phyloP scores from a whole-genome alignment of 2,888 invertebrate species.

The Dynastes tityus region DNA sequence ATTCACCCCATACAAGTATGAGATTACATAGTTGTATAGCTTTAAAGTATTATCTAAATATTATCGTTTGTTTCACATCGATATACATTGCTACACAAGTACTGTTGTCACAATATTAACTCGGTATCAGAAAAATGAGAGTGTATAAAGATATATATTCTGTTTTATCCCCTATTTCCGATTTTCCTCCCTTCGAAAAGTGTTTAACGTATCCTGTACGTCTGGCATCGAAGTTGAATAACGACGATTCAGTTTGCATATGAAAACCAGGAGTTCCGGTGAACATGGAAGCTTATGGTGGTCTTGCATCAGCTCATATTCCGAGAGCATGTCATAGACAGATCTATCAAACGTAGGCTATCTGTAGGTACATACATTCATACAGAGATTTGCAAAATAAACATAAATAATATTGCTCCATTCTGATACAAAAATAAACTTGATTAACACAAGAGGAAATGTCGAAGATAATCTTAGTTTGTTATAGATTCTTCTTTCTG shows the following conservation, averaged over 20 bases:
- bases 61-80: too few relatives aligned
- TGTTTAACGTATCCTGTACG: constrained; percentile 53
- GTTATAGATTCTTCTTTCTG: background rate
- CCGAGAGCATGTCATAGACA: constrained; percentile 31
- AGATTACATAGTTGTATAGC: too few relatives aligned
- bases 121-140: too few relatives aligned
- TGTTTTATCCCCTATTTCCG: constrained; percentile 52
- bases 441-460: background rate
- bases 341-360: constrained; percentile 16
- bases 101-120: too few relatives aligned
- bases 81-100: too few relatives aligned
- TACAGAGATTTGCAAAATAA: constrained; percentile 8
- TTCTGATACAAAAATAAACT: constrained; percentile 58
- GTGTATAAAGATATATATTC: constrained; percentile 50
- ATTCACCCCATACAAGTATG: too few relatives aligned
- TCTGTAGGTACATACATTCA: background rate
- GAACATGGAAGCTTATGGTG: constrained; percentile 42
- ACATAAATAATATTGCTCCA: background rate
- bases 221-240: constrained; percentile 66
- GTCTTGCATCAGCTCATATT: constrained; percentile 37
- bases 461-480: background rate
- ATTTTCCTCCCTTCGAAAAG: constrained; percentile 50
- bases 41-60: too few relatives aligned
- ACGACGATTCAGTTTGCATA: constrained; percentile 69
- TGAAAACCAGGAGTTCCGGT: constrained; percentile 63